phyloP scores from a whole-genome alignment of 2,113 vertebrate species.

The Megalops atlanticus region DNA sequence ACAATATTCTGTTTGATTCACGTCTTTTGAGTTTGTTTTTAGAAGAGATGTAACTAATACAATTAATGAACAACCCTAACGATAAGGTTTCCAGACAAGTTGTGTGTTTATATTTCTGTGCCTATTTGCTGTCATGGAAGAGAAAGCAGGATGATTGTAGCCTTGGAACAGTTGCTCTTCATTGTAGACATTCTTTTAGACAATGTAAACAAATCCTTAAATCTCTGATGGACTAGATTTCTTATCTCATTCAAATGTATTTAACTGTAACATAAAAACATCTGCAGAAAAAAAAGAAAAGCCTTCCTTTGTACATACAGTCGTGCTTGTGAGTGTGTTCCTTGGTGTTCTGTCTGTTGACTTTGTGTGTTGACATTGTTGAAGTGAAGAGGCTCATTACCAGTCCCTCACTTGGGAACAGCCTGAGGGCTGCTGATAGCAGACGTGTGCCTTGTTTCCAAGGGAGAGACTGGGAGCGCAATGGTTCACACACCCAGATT shows the following conservation, averaged over 20 bases:
- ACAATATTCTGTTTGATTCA: constrained; percentile 7
- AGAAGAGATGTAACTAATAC: not conserved
- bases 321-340: constrained; percentile 29
- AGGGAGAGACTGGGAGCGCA: not conserved
- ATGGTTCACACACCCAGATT: not conserved
- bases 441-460: constrained; percentile 1
- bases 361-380: not conserved
- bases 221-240: constrained; percentile 43
- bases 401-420: not conserved
- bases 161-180: constrained; percentile 39
- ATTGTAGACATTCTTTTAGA: constrained; percentile 36
- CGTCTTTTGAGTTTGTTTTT: constrained; percentile 15
- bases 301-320: constrained; percentile 46
- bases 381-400: not conserved
- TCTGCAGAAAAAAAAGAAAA: constrained; percentile 34
- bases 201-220: constrained; percentile 31
- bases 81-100: constrained; percentile 12
- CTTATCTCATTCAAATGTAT: constrained; percentile 58
- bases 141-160: constrained; percentile 53
- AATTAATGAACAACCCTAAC: constrained; percentile 20
- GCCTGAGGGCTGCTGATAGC: not conserved
- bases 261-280: constrained; percentile 60
- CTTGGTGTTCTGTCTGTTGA: not conserved
- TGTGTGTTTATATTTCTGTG: constrained; percentile 43
- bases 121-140: constrained; percentile 50